Conservation (phyloP, 2,113 vertebrate species). For the Prolemur simus region DNA sequence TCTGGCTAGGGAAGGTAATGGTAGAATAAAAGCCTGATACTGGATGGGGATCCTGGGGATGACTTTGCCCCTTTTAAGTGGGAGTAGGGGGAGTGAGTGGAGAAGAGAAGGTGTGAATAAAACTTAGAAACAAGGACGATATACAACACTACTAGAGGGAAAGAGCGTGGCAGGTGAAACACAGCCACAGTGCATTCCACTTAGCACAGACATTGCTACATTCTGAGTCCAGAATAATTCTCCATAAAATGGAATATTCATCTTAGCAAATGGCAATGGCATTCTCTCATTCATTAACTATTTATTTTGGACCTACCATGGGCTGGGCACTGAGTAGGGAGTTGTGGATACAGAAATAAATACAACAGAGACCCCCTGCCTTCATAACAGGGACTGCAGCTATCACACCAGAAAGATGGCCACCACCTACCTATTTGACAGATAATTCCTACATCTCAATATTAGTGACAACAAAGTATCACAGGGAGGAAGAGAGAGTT, state of each 20-base stretch:
- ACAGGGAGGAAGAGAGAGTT: too few species aligned
- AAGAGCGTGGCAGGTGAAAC: not conserved
- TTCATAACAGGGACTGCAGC: not conserved
- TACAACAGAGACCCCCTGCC: not conserved
- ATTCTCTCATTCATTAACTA: not conserved
- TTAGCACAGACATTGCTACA: not conserved
- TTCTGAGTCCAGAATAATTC: not conserved
- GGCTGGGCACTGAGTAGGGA: not conserved
- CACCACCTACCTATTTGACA: not conserved
- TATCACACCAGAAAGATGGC: not conserved
- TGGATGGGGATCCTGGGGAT: not conserved
- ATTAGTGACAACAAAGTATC: not conserved
- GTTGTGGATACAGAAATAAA: not conserved
- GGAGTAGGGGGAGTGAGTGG: not conserved
- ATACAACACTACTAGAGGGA: not conserved
- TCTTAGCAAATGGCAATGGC: not conserved
- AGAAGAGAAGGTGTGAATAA: not conserved
- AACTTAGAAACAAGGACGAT: not conserved
- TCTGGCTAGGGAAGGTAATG: not conserved
- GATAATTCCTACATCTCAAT: not conserved
- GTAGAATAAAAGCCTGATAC: not conserved
- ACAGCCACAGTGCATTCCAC: fast-evolving
- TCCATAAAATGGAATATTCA: not conserved
- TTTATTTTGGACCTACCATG: not conserved
- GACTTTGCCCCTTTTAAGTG: not conserved